phyloP scores from a whole-genome alignment of 2,797 vertebrate species.

The Petrocephalus schoutedeni region DNA sequence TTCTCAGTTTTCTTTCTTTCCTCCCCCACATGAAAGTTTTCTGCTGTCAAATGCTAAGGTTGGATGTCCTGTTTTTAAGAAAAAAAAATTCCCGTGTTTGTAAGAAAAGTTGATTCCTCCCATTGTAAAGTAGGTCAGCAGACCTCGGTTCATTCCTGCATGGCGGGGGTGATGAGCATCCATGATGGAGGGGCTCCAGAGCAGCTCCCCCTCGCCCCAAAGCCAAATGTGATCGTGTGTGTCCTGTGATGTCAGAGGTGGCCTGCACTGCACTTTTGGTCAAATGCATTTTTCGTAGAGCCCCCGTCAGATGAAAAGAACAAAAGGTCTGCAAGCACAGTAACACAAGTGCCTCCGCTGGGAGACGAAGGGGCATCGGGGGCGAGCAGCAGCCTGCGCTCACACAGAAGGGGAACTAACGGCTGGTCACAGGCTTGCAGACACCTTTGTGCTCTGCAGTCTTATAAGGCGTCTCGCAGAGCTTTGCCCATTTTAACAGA shows the following conservation, averaged over 20 bases:
- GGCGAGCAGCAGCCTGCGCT: background rate
- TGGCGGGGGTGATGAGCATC: background rate
- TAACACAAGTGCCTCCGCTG: constrained; percentile 59
- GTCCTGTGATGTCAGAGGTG: background rate
- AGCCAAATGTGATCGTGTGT: background rate
- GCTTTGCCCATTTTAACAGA: constrained; percentile 12
- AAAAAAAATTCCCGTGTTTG: background rate
- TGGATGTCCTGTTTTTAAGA: constrained; percentile 10
- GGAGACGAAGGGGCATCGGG: constrained; percentile 35
- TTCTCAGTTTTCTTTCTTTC: background rate
- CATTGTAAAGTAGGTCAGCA: background rate
- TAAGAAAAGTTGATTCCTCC: background rate
- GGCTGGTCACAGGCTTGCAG: background rate
- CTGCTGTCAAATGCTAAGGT: background rate
- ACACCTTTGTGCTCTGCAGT: background rate
- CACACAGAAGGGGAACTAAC: background rate
- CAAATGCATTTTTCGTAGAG: background rate
- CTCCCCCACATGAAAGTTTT: background rate
- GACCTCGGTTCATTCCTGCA: background rate
- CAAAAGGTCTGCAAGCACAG: constrained; percentile 39
- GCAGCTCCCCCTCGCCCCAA: background rate
- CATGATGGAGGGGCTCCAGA: background rate
- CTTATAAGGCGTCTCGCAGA: background rate
- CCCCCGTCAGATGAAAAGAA: background rate
- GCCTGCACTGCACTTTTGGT: no score